phyloP scores from a whole-genome alignment of 2,888 invertebrate genomes.

The Tuta absoluta region DNA sequence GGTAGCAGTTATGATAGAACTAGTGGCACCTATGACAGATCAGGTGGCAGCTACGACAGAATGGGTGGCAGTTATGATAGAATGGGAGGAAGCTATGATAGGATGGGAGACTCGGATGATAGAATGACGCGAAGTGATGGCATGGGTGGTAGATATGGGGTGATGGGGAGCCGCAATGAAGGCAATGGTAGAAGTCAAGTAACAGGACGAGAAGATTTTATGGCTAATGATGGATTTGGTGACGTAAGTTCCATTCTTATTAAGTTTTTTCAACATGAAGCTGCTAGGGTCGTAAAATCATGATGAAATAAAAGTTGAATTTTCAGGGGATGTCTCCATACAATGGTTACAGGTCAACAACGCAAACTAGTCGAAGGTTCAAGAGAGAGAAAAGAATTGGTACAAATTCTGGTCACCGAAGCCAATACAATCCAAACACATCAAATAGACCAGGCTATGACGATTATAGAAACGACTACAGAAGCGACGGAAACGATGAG shows the following conservation, averaged over 20 bases:
- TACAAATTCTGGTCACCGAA: conserved; percentile 67
- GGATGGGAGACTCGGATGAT: conserved; percentile 42
- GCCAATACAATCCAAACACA: conserved; percentile 70
- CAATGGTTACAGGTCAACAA: conserved; percentile 49
- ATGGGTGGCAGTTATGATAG: conserved; percentile 36
- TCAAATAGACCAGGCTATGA: conserved; percentile 49
- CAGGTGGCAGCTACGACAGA: conserved; percentile 29
- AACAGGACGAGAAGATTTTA: conserved; percentile 51
- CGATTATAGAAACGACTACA: conserved; percentile 45
- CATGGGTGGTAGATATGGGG: conserved; percentile 35
- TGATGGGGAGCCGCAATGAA: conserved; percentile 38
- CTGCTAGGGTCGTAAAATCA: background rate
- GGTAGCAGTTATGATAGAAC: conserved; percentile 36
- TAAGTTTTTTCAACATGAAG: background rate
- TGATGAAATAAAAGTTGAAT: conserved; percentile 7
- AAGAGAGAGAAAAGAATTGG: conserved; percentile 60
- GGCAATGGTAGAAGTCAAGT: conserved; percentile 43
- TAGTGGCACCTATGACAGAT: conserved; percentile 34
- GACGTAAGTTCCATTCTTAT: conserved; percentile 50
- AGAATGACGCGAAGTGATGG: conserved; percentile 37
- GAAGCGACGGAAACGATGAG: conserved; percentile 33
- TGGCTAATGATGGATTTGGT: conserved; percentile 53
- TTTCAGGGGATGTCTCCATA: conserved; percentile 49
- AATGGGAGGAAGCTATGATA: conserved; percentile 38
- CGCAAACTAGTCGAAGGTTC: conserved; percentile 50